Evolutionary conservation across 1,140 invertebrate genomes (phyloP), one percentile per base, ranked within the genome.

Genomic region (Archivesica marissinica): DNA sequence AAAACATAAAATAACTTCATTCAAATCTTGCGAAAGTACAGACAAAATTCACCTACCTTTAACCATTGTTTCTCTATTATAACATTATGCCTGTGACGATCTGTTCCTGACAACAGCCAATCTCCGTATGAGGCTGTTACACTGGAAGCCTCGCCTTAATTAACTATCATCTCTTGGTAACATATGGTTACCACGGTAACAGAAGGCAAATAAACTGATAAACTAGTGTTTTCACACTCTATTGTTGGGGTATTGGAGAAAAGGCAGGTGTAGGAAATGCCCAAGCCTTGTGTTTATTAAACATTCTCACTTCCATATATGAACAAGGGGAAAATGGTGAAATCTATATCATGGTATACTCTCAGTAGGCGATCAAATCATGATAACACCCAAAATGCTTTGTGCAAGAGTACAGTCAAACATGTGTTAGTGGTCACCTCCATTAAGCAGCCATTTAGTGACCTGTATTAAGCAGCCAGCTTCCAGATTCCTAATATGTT

Each of bases 131-230:
- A 72, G 68, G 68, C 35, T 47, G 68, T 47, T 47, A 72, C 25
- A 52, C 74, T 76, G 25, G 35, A 44, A 20, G 74, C 74, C 74
- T 76, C 74, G 74, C 74, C 74, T 76, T 39, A 56, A 52, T 59
- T 76, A 28, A 47, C 74, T 52, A 76, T 30, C 50, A 76, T 76
- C n/a, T 30, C 74, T 76, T 59, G 54, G 74, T 59, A 76, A 76
- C 74, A 76, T 76, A 76, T 76, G 74, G 74, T 76, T 76, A 33
- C 74, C 74, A 39, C 15, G 74, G 74, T 44, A 76, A 76, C 74
- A 50, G 74, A 59, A 72, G 41, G 68, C 68, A 76, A 76, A 52
- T 76, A 76, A 76, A 76, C 44, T 76, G 74, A 76, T 76, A 76
- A 76, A 72, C 68, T 72, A 30, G 68, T 72, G 68, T 72, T 72